Conservation (phyloP, 2,113 vertebrate genomes). For the Cathartes aura region DNA sequence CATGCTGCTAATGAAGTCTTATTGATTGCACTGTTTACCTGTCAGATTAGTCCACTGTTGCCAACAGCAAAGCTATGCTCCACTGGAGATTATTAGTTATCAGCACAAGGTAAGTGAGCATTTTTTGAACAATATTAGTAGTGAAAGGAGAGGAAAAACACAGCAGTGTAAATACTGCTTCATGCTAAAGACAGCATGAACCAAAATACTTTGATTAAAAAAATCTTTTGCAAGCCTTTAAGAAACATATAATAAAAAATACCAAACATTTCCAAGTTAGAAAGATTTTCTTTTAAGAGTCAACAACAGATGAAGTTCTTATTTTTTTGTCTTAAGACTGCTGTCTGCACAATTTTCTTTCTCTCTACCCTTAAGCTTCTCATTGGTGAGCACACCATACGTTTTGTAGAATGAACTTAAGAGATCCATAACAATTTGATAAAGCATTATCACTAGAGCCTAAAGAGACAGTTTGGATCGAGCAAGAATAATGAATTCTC, state of each 20-base stretch:
- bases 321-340: neutral
- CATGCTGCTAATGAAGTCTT: constrained; percentile 8
- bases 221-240: neutral
- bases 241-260: neutral
- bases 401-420: neutral
- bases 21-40: neutral
- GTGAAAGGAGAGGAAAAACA: neutral
- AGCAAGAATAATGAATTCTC: neutral
- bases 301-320: neutral
- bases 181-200: neutral
- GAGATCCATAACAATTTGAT: neutral
- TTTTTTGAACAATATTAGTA: neutral
- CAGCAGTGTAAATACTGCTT: neutral
- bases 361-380: neutral
- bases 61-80: neutral
- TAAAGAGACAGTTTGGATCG: neutral
- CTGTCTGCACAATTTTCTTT: neutral
- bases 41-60: neutral
- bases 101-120: neutral
- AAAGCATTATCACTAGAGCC: neutral
- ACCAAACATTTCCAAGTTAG: neutral
- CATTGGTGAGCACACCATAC: neutral
- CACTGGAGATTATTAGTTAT: neutral
- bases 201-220: neutral
- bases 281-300: neutral